These are phyloP conservation scores for Brachyistius frenatus DNA, from an alignment of 2,113 vertebrate genomes.

Conservation along the genomic window DNA sequence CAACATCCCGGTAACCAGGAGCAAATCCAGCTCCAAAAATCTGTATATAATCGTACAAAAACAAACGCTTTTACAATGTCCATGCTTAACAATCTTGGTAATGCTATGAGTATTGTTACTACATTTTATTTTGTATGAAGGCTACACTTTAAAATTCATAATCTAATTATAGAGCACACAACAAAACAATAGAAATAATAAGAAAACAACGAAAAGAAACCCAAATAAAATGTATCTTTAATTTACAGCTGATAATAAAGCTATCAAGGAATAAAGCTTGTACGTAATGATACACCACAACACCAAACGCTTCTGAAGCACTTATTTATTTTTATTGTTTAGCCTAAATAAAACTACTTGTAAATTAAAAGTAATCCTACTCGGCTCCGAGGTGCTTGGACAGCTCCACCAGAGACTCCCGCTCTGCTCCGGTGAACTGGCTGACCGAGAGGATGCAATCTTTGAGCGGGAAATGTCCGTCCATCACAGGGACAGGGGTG, in stretches of 20 bases:
- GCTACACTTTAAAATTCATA: no score
- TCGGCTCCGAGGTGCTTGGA: constrained; percentile 92
- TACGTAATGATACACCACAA: background rate
- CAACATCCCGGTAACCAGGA: background rate
- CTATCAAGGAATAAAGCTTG: background rate
- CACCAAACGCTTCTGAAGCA: background rate
- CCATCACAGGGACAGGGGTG: constrained; percentile 89
- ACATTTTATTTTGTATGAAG: background rate
- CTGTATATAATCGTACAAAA: background rate
- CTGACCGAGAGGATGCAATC: constrained; percentile 94
- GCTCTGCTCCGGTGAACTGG: constrained; percentile 93
- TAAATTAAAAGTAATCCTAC: constrained; percentile 74
- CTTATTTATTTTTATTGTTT: background rate
- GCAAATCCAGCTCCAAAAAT: background rate
- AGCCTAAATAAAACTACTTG: background rate
- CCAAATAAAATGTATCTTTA: background rate
- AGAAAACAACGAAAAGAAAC: no score
- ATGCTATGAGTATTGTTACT: no score
- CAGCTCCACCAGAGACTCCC: constrained; percentile 92
- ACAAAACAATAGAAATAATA: no score
- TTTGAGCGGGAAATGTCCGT: constrained; percentile 87
- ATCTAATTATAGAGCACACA: no score
- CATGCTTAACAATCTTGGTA: background rate
- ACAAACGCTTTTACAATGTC: background rate
- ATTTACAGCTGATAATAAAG: background rate